Base-by-base conservation (phyloP, 2,113 vertebrate species). In the Cricetomys ansorgei region DNA sequence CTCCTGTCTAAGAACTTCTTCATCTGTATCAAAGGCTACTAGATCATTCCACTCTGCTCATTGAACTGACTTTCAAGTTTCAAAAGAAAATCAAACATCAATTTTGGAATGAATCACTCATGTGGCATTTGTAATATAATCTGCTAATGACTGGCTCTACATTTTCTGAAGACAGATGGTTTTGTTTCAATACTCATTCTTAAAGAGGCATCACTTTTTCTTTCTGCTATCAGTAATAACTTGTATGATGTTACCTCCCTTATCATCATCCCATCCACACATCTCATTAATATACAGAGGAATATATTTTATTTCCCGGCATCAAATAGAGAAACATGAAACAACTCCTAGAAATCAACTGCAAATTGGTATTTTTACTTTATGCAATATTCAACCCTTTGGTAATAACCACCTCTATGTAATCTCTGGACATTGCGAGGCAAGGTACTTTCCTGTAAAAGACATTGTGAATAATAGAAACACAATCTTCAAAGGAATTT, bases 311-410 rank as follows among this genome's bases (percentile, higher is more conserved):
- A 93, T 96, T 77, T 92, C 98, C 88, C 96, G 72, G 31, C 64
- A 70, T 94, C 64, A 89, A 97, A 37, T 96, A 84, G 84, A 95
- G 93, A 94, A 97, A 94, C 62, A 86, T 67, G 72, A 88, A 88
- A 4, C 0, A 91, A n/a, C 0, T 4, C 27, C 89, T 62, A 77
- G 96, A 97, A 93, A 76, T 50, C 72, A 76, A 69, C 77, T 91
- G 12, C 65, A 93, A 97, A 57, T 89, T 91, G 90, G 9, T 64
- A 64, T 95, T 98, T 98, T 59, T 72, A 93, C 96, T 96, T 96
- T 92, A 87, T 88, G 23, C 76, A 79, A 27, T 25, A 62, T 73
- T 85, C 89, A 95, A 83, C 5, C 31, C 95, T 98, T 97, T 86
- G 91, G 0, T 94, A 96, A 93, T 96, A 88, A 16, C 19, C 96